Conservation (phyloP, 1,140 invertebrate species). For the Chironomus striatipennis region DNA sequence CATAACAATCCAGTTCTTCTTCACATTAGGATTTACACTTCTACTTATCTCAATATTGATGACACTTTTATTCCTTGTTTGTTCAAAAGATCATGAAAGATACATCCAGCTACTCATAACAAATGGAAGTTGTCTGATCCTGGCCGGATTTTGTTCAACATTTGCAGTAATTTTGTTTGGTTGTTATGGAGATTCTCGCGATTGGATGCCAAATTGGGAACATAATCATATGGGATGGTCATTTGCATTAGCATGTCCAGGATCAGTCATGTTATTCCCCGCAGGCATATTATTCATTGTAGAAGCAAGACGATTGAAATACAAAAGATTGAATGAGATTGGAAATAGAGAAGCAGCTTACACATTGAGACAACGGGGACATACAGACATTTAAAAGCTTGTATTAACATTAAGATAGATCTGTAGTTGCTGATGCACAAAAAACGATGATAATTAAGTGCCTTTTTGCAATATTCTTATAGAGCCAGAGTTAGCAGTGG, state of each 20-base stretch:
- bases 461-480: too few relatives aligned
- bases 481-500: too few relatives aligned
- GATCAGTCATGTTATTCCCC: conserved; percentile 60
- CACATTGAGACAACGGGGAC: conserved; percentile 42
- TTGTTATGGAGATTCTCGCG: conserved; percentile 74
- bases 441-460: too few relatives aligned
- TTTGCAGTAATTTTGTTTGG: conserved; percentile 66
- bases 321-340: conserved; percentile 57
- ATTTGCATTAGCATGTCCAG: conserved; percentile 76
- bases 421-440: too few relatives aligned
- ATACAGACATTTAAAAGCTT: conserved; percentile 48
- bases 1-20: conserved; percentile 86
- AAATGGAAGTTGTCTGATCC: conserved; percentile 59
- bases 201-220: conserved; percentile 96
- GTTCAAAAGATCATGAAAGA: conserved; percentile 67
- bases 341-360: conserved; percentile 52
- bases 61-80: conserved; percentile 61
- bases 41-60: conserved; percentile 63
- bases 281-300: conserved; percentile 70
- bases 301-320: conserved; percentile 66
- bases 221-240: conserved; percentile 95
- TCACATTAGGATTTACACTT: conserved; percentile 73
- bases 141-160: conserved; percentile 60
- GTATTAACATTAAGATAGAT: too few relatives aligned
- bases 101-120: conserved; percentile 64